Percentiles rank a stretch among this genome's conserved stretches.
phyloP scores from a whole-genome alignment of 2,797 vertebrate genomes.

The Ctenochaetus hawaiiensis region DNA sequence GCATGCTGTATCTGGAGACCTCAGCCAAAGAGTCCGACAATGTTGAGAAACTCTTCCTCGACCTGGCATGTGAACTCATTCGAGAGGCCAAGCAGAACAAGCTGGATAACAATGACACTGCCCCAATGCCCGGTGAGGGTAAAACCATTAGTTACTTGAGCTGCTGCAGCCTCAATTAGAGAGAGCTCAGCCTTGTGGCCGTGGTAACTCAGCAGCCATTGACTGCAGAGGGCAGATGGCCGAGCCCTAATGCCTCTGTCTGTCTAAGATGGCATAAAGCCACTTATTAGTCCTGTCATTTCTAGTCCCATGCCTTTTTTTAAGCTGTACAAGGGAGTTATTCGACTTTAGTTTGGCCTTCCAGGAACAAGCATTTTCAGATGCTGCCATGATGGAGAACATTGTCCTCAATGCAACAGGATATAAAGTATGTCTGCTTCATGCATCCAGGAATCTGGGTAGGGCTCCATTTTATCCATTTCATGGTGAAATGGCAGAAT shows the following conservation, averaged over 20 bases:
- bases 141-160: constrained; percentile 98
- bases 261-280: constrained; percentile 73
- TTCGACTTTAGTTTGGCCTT: constrained; percentile 69
- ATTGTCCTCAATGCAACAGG: constrained; percentile 58
- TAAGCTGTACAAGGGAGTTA: constrained; percentile 66
- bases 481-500: constrained; percentile 45
- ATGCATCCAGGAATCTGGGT: constrained; percentile 60
- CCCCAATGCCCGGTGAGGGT: constrained; percentile 96
- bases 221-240: constrained; percentile 68
- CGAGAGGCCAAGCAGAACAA: constrained; percentile 97
- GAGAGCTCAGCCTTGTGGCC: constrained; percentile 53
- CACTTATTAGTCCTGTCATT: constrained; percentile 74
- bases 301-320: constrained; percentile 75
- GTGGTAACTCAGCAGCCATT: constrained; percentile 62
- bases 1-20: constrained; percentile 99
- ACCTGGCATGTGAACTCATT: constrained; percentile 96
- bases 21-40: constrained; percentile 99
- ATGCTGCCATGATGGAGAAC: constrained; percentile 69
- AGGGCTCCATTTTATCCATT: constrained; percentile 64
- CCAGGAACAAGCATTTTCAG: constrained; percentile 65
- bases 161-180: constrained; percentile 97
- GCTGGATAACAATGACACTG: constrained; percentile 96
- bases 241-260: constrained; percentile 76
- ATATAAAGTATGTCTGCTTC: constrained; percentile 53
- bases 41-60: constrained; percentile 99